Evolutionary conservation across 2,113 vertebrate genomes (phyloP), one percentile per base, ranked within the genome.

Genomic region (Tringa solitaria): DNA sequence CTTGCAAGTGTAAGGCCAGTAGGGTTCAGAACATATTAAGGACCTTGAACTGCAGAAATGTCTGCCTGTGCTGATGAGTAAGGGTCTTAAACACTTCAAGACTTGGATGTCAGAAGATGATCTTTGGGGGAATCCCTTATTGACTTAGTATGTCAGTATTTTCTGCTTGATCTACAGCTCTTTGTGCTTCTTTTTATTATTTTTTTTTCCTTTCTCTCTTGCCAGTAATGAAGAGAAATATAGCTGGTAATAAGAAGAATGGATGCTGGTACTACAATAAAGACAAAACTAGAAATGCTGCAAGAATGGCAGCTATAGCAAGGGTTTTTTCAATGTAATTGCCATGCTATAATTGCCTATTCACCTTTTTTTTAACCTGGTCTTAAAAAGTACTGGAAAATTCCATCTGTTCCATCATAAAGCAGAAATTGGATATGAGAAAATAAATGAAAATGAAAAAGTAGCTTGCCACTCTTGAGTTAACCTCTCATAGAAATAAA

Each of bases 361-460:
- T 96, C 61, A 51, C 11, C 9, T 81, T 89, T 90, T 85, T 59
- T 63, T 65, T n/a, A 70, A 78, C 46, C 19, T 33, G 6, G 26
- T 70, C 73, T 86, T 83, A 50, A 86, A 95, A 84, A 88, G 53
- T 20, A 48, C 81, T 91, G 78, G 87, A 84, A 91, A 90, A 92
- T 88, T 91, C 70, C 61, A 96, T 89, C 37, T 6, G 19, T 82
- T 93, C 50, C 48, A 89, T 89, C 92, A 92, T 60, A 89, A 85
- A 96, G 57, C 41, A 95, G 67, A 95, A 96, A 94, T 74, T 48
- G 46, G 39, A 93, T 89, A 69, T 75, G 67, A 77, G 54, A 77
- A 92, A 87, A 83, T 76, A 96, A 89, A 93, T 93, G 59, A 87
- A 96, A 96, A 95, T 81, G 8, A 67, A 70, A 51, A 87, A 96